Evolutionary conservation across 53 echinoderm and acorn worm species (phyloP).

Genomic region (Mesocentrotus franciscanus): DNA sequence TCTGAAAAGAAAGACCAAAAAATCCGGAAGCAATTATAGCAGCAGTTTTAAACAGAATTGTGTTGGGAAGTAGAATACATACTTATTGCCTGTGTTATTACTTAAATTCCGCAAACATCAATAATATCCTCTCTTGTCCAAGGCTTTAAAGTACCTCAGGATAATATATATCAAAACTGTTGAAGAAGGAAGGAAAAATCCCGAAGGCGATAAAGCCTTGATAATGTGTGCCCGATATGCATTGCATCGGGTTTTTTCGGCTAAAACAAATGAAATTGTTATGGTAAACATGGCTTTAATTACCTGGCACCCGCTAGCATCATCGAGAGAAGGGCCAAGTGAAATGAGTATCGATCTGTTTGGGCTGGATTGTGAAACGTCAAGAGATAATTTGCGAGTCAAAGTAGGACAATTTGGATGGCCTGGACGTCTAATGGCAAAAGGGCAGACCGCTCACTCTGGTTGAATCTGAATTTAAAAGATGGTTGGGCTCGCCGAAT

Average conservation of each 20-base stretch:
- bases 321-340: not conserved
- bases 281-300: conserved; percentile 26
- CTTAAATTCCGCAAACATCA: too few species aligned
- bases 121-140: too few species aligned
- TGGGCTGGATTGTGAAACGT: not conserved
- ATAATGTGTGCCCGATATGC: not conserved
- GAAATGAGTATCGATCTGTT: conserved; percentile 42
- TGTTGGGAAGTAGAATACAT: too few species aligned
- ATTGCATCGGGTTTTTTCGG: not conserved
- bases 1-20: too few species aligned
- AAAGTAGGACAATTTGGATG: conserved; percentile 17
- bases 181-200: not conserved
- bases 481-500: not conserved
- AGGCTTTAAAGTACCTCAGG: too few species aligned
- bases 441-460: not conserved
- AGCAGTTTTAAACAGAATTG: too few species aligned
- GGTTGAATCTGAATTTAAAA: not conserved
- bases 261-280: conserved; percentile 29
- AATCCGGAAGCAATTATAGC: too few species aligned
- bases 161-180: too few species aligned
- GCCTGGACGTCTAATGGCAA: not conserved
- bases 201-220: not conserved
- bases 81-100: too few species aligned
- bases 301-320: not conserved
- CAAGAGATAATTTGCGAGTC: conserved; percentile 43